Conservation (phyloP, 2,113 vertebrate genomes). For the Etheostoma cragini region DNA sequence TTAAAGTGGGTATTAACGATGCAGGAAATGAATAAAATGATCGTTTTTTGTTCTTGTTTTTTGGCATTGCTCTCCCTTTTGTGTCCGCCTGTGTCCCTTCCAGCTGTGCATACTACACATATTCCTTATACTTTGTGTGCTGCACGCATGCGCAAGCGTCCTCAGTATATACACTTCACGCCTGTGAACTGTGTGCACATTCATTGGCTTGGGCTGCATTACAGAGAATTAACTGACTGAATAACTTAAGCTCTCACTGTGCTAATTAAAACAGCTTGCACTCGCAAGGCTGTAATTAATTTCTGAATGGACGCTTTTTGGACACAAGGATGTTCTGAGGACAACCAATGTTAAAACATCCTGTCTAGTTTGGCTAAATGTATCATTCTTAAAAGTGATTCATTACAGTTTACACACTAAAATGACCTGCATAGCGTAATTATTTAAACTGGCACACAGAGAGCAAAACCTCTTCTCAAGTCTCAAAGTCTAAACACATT, state of each 20-base stretch:
- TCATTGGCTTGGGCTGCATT: constrained; percentile 70
- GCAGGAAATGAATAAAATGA: constrained; percentile 42
- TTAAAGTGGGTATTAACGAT: constrained; percentile 25
- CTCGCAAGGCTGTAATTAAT: constrained; percentile 78
- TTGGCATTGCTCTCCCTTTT: constrained; percentile 20
- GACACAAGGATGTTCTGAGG: constrained; percentile 67
- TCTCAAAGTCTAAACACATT: too few relatives aligned
- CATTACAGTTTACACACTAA: constrained; percentile 10
- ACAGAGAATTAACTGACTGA: constrained; percentile 76
- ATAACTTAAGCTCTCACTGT: constrained; percentile 72
- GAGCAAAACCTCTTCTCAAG: too few relatives aligned
- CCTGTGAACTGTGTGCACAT: constrained; percentile 45
- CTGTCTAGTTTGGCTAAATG: constrained; percentile 42
- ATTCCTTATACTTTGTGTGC: neutral
- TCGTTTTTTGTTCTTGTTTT: constrained; percentile 17
- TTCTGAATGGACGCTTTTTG: constrained; percentile 74
- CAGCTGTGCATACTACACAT: constrained; percentile 8
- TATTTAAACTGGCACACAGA: too few relatives aligned
- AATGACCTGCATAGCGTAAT: too few relatives aligned
- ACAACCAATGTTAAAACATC: constrained; percentile 68
- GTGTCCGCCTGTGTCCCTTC: constrained; percentile 5
- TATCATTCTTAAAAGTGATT: constrained; percentile 52
- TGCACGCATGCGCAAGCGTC: neutral
- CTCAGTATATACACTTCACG: constrained; percentile 16
- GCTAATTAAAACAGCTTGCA: constrained; percentile 80